These are phyloP conservation scores for Astropecten irregularis DNA, from an alignment of 53 echinoderm and acorn worm genomes.

Conservation along the genomic window DNA sequence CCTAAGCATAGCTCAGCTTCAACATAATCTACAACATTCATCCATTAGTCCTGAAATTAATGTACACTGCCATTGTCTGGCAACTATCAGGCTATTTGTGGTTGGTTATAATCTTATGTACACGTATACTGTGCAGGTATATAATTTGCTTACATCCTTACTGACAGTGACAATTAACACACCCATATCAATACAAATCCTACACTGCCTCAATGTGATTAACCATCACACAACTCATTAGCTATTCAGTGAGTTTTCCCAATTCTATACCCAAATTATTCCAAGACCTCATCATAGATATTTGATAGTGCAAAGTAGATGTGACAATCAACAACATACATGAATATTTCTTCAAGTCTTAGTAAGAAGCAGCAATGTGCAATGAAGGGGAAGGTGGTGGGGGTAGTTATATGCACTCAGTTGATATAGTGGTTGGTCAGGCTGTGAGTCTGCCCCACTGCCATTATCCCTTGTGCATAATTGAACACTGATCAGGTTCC, in stretches of 20 bases:
- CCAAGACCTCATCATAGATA: slow-evolving; percentile 21
- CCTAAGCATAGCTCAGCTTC: too few relatives aligned
- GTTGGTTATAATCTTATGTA: too few relatives aligned
- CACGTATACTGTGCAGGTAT: too few relatives aligned
- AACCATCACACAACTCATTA: background rate
- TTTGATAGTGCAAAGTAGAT: slow-evolving; percentile 13
- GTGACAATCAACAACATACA: slow-evolving; percentile 20
- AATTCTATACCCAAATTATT: slow-evolving; percentile 2
- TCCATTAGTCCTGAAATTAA: too few relatives aligned
- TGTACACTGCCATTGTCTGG: too few relatives aligned
- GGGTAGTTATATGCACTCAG: slow-evolving; percentile 13
- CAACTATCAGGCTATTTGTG: too few relatives aligned
- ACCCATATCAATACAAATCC: too few relatives aligned
- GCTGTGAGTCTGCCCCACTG: slow-evolving; percentile 32
- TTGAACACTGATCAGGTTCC: slow-evolving; percentile 62
- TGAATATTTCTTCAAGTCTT: slow-evolving; percentile 28
- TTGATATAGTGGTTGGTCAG: slow-evolving; percentile 3
- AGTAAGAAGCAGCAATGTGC: slow-evolving; percentile 42
- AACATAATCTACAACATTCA: too few relatives aligned
- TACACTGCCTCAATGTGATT: too few relatives aligned
- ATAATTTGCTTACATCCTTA: too few relatives aligned
- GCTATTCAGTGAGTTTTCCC: too few relatives aligned
- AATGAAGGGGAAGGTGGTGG: slow-evolving; percentile 38
- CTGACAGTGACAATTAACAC: too few relatives aligned
- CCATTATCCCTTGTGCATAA: slow-evolving; percentile 63